Conservation (phyloP, 2,888 invertebrate genomes). For the Dexiosoma caninum region DNA sequence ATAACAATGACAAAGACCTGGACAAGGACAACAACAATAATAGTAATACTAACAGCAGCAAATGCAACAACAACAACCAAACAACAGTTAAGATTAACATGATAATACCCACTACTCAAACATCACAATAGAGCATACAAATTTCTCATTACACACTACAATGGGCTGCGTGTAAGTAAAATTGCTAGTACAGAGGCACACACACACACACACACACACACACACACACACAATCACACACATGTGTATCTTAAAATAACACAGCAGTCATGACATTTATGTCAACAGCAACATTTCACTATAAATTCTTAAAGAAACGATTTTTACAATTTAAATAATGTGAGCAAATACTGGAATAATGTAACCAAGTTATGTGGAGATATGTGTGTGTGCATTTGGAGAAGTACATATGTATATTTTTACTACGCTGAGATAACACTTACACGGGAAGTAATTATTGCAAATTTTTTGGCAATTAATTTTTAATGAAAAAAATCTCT, state of each 20-base stretch:
- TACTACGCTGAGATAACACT: too few relatives aligned
- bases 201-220: background rate
- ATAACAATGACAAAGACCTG: background rate
- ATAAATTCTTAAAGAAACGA: constrained; percentile 27
- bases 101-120: constrained; percentile 16
- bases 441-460: too few relatives aligned
- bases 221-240: background rate
- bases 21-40: constrained; percentile 16
- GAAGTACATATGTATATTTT: too few relatives aligned
- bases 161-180: background rate
- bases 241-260: background rate
- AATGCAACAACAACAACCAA: too few relatives aligned
- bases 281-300: constrained; percentile 47
- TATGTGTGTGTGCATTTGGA: too few relatives aligned
- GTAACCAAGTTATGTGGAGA: too few relatives aligned
- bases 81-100: constrained; percentile 41
- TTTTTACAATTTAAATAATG: background rate
- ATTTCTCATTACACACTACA: constrained; percentile 15
- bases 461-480: too few relatives aligned
- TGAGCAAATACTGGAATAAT: background rate
- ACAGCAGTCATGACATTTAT: constrained; percentile 24
- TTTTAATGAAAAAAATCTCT: too few relatives aligned
- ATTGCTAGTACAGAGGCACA: too few relatives aligned
- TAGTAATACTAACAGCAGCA: too few relatives aligned
- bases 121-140: constrained; percentile 10